Percentiles rank a stretch among this genome's conserved stretches.
phyloP scores from a whole-genome alignment of 2,797 vertebrate species.

The Alauda arvensis region DNA sequence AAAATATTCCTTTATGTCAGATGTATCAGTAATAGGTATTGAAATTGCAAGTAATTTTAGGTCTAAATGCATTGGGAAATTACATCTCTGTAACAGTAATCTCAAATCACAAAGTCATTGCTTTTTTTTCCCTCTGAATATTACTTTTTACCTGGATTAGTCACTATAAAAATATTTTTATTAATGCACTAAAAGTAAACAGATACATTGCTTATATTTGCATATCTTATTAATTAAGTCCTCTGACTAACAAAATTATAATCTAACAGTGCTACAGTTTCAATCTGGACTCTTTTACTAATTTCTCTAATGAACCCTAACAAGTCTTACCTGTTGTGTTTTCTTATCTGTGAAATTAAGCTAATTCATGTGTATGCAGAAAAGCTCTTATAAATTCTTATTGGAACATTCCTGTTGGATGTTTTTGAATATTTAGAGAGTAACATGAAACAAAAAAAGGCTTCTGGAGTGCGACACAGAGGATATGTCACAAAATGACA shows the following conservation, averaged over 20 bases:
- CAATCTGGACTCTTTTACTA: background rate
- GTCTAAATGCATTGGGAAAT: constrained; percentile 6
- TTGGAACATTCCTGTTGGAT: background rate
- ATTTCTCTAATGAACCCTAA: background rate
- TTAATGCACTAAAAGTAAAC: background rate
- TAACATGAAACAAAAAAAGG: background rate
- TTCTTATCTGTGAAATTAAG: background rate
- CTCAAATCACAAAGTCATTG: background rate
- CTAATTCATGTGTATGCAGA: background rate
- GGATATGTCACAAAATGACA: background rate
- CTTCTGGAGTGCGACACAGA: background rate
- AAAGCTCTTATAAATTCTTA: background rate
- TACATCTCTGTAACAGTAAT: background rate
- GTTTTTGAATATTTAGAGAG: background rate
- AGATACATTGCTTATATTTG: background rate
- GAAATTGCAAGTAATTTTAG: constrained; percentile 17
- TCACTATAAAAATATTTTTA: background rate
- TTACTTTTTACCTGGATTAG: background rate
- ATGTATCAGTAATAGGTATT: background rate
- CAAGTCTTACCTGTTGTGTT: background rate
- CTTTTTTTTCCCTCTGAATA: background rate
- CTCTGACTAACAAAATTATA: background rate
- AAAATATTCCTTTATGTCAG: constrained; percentile 1
- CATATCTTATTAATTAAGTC: background rate
- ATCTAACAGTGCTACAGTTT: background rate